Evolutionary conservation across 1,140 invertebrate species (phyloP), one percentile per base, ranked within the genome.

Genomic region (Chelonus insularis): DNA sequence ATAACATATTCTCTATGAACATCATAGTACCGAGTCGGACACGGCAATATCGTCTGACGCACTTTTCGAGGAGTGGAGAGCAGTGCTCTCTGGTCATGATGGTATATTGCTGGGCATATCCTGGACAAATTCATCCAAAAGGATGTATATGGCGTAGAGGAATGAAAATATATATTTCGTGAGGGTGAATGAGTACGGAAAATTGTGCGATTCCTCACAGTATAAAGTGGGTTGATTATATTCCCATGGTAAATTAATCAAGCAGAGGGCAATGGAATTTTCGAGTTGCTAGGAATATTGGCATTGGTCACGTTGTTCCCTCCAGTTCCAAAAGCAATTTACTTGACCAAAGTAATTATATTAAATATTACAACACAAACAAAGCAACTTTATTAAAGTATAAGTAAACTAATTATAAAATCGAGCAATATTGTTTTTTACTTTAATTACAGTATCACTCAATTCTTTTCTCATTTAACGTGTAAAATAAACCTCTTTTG

Each of bases 1-100:
- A 54, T 73, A 71, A 76, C 74, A 64, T 72, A 78, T 78, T 74
- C 74, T 70, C 72, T 74, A 70, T 76, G 76, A 75, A 72, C 74
- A 73, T 71, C 58, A 47, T 45, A 60, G 56, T 4, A 29, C 25
- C 3, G 3, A 29, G 25, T 47, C 29, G 16, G 57, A 41, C 48
- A 60, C 20, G 21, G 14, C 20, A 12, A 25, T 25, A 48, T 48
- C 11, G n/a, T 48, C 25, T 47, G 41, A 48, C 56, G 16, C 41
- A 47, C 41, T 43, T 43, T 43, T 43, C 41, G 36, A 9, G 9
- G 7, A n/a, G 36, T 39, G 9, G 7, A n/a, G 12, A 16, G 4
- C 45, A 23, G n/a, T 6, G 3, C 14, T 20, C 14, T 18, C 16
- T n/a, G 20, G 11, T 0, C 9, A 25, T 23, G 20, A 20, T 23